These are phyloP conservation scores for Epistrophe eligans DNA, from an alignment of 2,888 invertebrate genomes.

Conservation along the genomic window DNA sequence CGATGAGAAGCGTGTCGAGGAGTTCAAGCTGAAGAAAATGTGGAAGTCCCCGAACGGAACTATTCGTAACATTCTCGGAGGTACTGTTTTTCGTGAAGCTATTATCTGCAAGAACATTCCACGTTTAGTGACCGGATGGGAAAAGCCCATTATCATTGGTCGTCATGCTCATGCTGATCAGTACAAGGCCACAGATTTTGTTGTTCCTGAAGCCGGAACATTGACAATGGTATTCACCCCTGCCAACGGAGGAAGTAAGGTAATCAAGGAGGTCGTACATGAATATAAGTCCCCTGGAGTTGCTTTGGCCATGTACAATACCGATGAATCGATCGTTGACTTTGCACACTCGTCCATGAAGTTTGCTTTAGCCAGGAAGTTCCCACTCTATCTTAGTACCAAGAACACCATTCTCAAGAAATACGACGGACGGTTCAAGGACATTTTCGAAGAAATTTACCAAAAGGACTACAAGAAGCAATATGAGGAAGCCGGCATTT, in stretches of 20 bases:
- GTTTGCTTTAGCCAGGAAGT: slow-evolving; percentile 92
- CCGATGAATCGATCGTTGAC: slow-evolving; percentile 95
- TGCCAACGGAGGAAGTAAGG: slow-evolving; percentile 85
- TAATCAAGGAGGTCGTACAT: slow-evolving; percentile 90
- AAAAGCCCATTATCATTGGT: slow-evolving; percentile 98
- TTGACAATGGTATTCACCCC: slow-evolving; percentile 94
- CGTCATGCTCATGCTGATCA: slow-evolving; percentile 99
- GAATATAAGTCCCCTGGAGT: slow-evolving; percentile 95
- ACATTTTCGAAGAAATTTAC: slow-evolving; percentile 98
- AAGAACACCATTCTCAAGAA: slow-evolving; percentile 98
- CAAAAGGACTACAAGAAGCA: slow-evolving; percentile 92
- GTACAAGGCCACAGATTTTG: slow-evolving; percentile 98
- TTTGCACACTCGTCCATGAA: slow-evolving; percentile 98
- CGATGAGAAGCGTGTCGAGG: slow-evolving; percentile 97
- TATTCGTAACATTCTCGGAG: slow-evolving; percentile 94
- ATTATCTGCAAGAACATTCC: slow-evolving; percentile 97
- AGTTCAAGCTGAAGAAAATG: slow-evolving; percentile 94
- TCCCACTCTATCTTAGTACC: slow-evolving; percentile 97
- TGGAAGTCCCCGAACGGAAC: slow-evolving; percentile 96
- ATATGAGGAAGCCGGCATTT: slow-evolving; percentile 94
- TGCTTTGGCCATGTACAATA: slow-evolving; percentile 98
- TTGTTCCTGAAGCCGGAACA: slow-evolving; percentile 95
- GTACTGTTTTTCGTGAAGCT: slow-evolving; percentile 90
- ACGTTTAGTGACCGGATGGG: slow-evolving; percentile 97
- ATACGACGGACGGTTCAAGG: slow-evolving; percentile 98